Evolutionary conservation across 1,140 invertebrate species (phyloP).

Genomic region (Matsumurasca onukii): DNA sequence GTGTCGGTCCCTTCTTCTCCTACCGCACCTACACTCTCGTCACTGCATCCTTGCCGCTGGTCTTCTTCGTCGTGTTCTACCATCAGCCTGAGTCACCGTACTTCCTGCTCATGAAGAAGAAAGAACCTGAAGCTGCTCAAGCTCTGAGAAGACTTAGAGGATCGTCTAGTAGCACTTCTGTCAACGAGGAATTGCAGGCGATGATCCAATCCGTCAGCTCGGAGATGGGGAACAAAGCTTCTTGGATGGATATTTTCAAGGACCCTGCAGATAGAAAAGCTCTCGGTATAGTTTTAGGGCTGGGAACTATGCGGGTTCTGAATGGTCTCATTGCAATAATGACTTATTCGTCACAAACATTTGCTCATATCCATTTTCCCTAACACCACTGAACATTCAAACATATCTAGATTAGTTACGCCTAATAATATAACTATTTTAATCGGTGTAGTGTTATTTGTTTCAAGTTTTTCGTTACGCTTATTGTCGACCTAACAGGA

Average conservation of each 20-base stretch:
- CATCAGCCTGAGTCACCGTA: conserved; percentile 83
- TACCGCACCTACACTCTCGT: conserved; percentile 66
- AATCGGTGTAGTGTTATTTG: conserved; percentile 41
- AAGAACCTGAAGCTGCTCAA: conserved; percentile 59
- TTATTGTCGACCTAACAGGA: conserved; percentile 45
- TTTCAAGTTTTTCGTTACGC: conserved; percentile 48
- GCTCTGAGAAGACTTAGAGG: conserved; percentile 66
- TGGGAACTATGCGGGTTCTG: conserved; percentile 34
- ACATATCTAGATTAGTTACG: conserved; percentile 13
- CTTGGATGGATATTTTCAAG: conserved; percentile 34
- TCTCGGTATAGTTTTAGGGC: conserved; percentile 36
- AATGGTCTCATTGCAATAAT: conserved; percentile 37
- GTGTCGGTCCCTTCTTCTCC: conserved; percentile 67
- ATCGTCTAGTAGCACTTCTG: conserved; percentile 1
- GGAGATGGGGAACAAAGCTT: conserved; percentile 25
- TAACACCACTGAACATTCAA: not conserved
- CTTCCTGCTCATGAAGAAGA: conserved; percentile 61
- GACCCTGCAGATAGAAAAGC: conserved; percentile 31
- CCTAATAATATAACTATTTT: conserved; percentile 34
- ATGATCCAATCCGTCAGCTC: conserved; percentile 34
- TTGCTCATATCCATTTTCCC: conserved; percentile 24
- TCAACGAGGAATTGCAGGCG: conserved; percentile 33
- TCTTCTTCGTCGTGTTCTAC: conserved; percentile 65
- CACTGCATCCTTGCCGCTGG: conserved; percentile 58
- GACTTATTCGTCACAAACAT: conserved; percentile 37